phyloP scores from a whole-genome alignment of 2,888 invertebrate species.

The Suillia variegata region DNA sequence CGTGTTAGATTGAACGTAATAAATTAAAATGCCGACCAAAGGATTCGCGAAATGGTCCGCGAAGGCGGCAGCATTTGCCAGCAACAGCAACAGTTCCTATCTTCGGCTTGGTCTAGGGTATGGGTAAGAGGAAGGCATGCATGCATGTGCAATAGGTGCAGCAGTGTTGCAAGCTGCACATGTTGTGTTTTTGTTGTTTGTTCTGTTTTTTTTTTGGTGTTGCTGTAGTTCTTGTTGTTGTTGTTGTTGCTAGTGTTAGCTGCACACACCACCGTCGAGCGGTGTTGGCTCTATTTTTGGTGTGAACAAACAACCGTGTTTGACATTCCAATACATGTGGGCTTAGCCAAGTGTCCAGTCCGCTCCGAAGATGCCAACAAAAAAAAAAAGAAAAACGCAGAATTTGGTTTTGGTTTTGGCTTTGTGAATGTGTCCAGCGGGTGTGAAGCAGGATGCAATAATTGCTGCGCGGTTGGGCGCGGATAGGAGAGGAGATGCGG shows the following conservation, averaged over 20 bases:
- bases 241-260: neutral
- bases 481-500: no score
- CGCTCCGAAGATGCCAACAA: neutral
- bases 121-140: neutral
- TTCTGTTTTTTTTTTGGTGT: neutral
- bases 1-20: slow-evolving; percentile 59
- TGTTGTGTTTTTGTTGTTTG: neutral
- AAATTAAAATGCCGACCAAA: slow-evolving; percentile 54
- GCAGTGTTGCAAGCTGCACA: neutral
- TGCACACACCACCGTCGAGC: neutral
- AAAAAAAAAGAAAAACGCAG: no score
- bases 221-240: neutral
- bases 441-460: no score
- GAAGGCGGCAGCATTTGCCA: neutral
- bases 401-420: no score
- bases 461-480: no score
- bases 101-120: no score
- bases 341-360: slow-evolving; percentile 1
- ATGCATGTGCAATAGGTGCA: neutral
- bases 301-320: slow-evolving; percentile 4
- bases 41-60: neutral
- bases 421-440: no score
- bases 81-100: neutral
- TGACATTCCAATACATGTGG: slow-evolving; percentile 5
- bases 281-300: neutral